Evolutionary conservation across 2,888 invertebrate genomes (phyloP).

Genomic region (Chloroclystis v-ata): DNA sequence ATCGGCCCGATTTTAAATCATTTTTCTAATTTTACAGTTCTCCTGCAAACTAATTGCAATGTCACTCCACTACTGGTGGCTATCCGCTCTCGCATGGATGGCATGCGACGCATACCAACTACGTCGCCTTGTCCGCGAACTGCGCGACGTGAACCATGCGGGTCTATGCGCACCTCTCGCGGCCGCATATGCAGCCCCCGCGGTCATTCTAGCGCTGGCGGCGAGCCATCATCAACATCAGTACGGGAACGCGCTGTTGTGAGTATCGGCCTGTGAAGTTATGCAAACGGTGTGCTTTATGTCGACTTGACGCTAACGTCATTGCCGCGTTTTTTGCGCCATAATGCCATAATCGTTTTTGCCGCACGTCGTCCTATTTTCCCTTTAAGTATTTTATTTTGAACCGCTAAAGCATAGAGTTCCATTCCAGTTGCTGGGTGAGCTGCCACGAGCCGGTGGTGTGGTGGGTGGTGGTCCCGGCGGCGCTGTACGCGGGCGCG

Average conservation of each 20-base stretch:
- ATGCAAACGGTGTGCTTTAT: no score
- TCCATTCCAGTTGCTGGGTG: conserved; percentile 98
- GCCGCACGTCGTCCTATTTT: no score
- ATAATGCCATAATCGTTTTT: no score
- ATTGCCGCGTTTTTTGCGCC: no score
- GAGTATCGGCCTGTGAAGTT: no score
- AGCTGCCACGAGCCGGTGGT: conserved; percentile 95
- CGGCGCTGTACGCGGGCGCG: conserved; percentile 85
- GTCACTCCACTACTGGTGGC: conserved; percentile 94
- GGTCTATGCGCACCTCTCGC: conserved; percentile 95
- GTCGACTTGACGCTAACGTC: no score
- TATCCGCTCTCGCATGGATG: conserved; percentile 93
- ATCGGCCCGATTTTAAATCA: no score
- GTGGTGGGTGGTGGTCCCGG: conserved; percentile 96
- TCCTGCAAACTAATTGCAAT: conserved; percentile 94
- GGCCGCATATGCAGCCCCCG: conserved; percentile 94
- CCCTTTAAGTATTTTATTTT: no score
- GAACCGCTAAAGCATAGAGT: no score
- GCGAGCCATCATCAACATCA: conserved; percentile 96
- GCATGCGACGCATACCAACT: conserved; percentile 95
- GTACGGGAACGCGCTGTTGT: conserved; percentile 96
- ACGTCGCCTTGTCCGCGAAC: conserved; percentile 95
- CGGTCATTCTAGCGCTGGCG: conserved; percentile 92
- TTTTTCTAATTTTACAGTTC: no score
- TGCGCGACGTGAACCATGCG: conserved; percentile 97